phyloP scores from a whole-genome alignment of 2,888 invertebrate genomes.

The Caenorhabditis panamensis region DNA sequence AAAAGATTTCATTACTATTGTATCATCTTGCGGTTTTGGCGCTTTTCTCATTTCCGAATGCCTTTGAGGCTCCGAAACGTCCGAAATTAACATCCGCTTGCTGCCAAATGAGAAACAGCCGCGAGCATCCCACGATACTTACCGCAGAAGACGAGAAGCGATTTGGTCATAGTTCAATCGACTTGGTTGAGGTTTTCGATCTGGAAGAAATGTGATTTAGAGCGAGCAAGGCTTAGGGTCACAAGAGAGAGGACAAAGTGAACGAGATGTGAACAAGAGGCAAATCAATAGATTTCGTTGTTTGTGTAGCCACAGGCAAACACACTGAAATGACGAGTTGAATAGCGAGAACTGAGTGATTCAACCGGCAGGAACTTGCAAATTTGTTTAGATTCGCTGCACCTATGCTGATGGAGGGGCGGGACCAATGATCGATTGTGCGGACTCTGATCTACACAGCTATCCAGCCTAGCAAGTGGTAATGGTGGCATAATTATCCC shows the following conservation, averaged over 20 bases:
- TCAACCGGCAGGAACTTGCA: not conserved
- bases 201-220: constrained; percentile 19
- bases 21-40: not conserved
- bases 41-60: constrained; percentile 13
- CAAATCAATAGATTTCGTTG: constrained; percentile 49
- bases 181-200: constrained; percentile 16
- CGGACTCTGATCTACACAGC: not conserved
- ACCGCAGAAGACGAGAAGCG: constrained; percentile 35
- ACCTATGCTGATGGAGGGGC: not conserved
- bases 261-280: constrained; percentile 36
- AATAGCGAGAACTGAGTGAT: constrained; percentile 16
- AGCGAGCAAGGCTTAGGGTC: constrained; percentile 2
- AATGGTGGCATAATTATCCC: not conserved
- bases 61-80: not conserved
- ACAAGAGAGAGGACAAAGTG: constrained; percentile 17
- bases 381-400: constrained; percentile 22
- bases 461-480: constrained; percentile 5
- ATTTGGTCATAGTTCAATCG: constrained; percentile 45
- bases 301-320: constrained; percentile 58
- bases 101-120: not conserved
- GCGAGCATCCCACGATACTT: not conserved
- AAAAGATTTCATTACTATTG: constrained; percentile 21
- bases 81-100: not conserved
- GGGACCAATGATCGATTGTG: constrained; percentile 6
- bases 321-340: constrained; percentile 29